Evolutionary conservation across 2,113 vertebrate species (phyloP).

Genomic region (Syngnathus scovelli): DNA sequence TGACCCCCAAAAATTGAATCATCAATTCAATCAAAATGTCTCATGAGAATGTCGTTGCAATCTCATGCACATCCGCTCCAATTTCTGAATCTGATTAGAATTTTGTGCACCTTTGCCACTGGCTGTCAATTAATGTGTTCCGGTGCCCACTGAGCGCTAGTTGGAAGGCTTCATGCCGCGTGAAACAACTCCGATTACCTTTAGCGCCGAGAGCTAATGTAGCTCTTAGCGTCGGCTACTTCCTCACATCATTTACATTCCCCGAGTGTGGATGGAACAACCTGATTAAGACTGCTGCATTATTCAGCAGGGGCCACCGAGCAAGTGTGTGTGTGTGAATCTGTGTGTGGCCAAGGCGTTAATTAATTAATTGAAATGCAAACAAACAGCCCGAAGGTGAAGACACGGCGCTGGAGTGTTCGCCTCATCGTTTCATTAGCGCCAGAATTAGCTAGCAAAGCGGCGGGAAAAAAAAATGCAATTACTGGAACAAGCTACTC

Average conservation of each 20-base stretch:
- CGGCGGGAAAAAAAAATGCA: neutral
- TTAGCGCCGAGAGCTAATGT: neutral
- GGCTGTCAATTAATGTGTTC: neutral
- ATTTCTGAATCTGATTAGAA: neutral
- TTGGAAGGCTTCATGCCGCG: neutral
- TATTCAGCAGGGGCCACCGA: constrained; percentile 46
- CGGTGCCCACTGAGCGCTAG: neutral
- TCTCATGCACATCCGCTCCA: no score
- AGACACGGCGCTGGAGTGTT: constrained; percentile 44
- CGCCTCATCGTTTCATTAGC: constrained; percentile 50
- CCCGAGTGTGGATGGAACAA: constrained; percentile 26
- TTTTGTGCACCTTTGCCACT: neutral
- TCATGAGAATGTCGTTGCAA: no score
- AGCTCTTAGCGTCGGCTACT: neutral
- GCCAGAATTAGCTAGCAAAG: constrained; percentile 45
- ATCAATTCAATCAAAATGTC: no score
- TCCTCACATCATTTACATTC: constrained; percentile 19
- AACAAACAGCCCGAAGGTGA: constrained; percentile 59
- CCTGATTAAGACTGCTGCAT: constrained; percentile 57
- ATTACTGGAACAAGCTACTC: neutral
- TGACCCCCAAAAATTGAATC: no score
- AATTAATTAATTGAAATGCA: constrained; percentile 70
- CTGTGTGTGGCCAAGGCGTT: constrained; percentile 44
- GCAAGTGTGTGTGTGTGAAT: neutral
- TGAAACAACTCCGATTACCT: neutral